phyloP scores from a whole-genome alignment of 2,888 invertebrate species.

The Andrena bucephala region DNA sequence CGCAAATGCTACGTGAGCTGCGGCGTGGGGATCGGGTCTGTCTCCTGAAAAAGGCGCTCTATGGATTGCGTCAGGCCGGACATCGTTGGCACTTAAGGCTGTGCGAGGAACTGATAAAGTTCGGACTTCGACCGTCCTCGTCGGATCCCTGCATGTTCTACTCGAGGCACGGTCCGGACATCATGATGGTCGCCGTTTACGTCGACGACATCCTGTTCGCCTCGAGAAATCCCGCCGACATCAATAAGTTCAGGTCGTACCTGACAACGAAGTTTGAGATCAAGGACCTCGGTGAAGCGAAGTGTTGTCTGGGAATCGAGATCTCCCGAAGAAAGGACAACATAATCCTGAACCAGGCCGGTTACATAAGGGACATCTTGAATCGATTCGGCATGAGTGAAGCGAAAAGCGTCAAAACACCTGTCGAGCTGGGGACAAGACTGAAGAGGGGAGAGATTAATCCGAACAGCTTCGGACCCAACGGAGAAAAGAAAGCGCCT shows the following conservation, averaged over 20 bases:
- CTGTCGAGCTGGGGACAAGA: background rate
- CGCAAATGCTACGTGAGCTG: too few relatives aligned
- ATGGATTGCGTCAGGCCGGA: background rate
- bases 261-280: background rate
- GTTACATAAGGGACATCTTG: background rate
- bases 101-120: background rate
- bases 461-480: too few relatives aligned
- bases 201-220: conserved; percentile 12
- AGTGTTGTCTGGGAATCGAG: conserved; percentile 6
- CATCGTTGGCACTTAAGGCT: background rate
- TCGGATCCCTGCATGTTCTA: background rate
- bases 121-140: background rate
- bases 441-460: background rate
- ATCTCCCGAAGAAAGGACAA: background rate
- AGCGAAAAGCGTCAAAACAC: background rate
- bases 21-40: background rate
- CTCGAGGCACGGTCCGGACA: background rate
- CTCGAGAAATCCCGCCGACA: background rate
- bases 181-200: conserved; percentile 6
- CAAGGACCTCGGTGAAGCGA: background rate
- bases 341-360: background rate
- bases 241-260: background rate
- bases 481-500: background rate
- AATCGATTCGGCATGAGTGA: conserved; percentile 3
- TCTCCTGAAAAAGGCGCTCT: background rate